These are phyloP conservation scores for Platorchestia sp. DNA, from an alignment of 1,140 invertebrate genomes.

Conservation along the genomic window DNA sequence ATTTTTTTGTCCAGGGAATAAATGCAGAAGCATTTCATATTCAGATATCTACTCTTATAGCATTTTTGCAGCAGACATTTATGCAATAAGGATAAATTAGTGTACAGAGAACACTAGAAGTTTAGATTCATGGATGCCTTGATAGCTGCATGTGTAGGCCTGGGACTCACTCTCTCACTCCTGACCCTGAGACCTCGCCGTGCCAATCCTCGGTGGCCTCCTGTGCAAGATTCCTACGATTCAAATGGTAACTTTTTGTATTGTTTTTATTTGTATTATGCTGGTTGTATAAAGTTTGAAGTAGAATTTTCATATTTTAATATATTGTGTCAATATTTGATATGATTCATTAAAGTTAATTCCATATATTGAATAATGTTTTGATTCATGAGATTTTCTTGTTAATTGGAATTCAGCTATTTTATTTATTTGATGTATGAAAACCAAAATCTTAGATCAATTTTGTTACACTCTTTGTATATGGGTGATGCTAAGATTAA, in stretches of 20 bases:
- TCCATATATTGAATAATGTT: neutral
- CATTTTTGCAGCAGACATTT: neutral
- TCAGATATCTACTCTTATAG: neutral
- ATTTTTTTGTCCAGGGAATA: neutral
- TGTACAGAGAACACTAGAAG: neutral
- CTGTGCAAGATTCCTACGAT: neutral
- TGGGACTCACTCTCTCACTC: neutral
- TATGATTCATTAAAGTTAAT: too few relatives aligned
- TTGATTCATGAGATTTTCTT: too few relatives aligned
- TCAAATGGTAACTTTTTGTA: neutral
- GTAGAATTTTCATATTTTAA: neutral
- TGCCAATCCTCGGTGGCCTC: slow-evolving; percentile 5
- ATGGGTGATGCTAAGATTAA: too few relatives aligned
- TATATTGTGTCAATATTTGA: neutral
- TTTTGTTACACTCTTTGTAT: too few relatives aligned
- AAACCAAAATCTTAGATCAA: too few relatives aligned
- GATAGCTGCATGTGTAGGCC: slow-evolving; percentile 15
- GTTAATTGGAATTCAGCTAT: too few relatives aligned
- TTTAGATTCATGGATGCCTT: neutral
- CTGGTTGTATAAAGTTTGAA: neutral
- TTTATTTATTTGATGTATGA: too few relatives aligned
- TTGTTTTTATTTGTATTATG: neutral
- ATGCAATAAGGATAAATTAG: neutral
- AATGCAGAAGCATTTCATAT: neutral
- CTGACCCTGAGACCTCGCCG: slow-evolving; percentile 11